Evolutionary conservation across 2,888 invertebrate species (phyloP).

Genomic region (Coelinius sp.): DNA sequence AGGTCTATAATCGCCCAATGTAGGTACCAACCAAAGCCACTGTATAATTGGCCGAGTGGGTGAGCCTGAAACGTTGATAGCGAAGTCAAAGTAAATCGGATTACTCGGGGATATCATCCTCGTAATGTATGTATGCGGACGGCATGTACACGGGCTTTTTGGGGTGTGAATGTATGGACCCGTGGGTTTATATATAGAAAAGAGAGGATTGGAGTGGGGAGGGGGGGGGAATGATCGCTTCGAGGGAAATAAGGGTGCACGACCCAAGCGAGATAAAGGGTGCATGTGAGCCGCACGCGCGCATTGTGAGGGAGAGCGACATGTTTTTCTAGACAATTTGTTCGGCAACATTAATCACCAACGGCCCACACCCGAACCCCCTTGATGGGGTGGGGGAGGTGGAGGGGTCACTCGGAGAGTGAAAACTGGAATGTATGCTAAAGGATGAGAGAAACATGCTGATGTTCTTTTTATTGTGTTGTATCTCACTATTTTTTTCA

Average conservation of each 20-base stretch:
- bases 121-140: conserved; percentile 65
- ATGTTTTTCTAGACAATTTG: conserved; percentile 74
- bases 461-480: conserved; percentile 6
- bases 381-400: conserved; percentile 32
- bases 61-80: conserved; percentile 66
- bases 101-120: conserved; percentile 69
- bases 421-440: conserved; percentile 40
- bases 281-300: conserved; percentile 51
- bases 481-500: neutral
- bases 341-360: conserved; percentile 72
- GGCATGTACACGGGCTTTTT: conserved; percentile 36
- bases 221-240: conserved; percentile 23
- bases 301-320: conserved; percentile 61
- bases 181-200: conserved; percentile 12
- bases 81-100: conserved; percentile 70
- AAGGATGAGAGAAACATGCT: conserved; percentile 44
- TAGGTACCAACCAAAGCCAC: conserved; percentile 40
- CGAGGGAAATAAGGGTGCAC: conserved; percentile 60
- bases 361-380: conserved; percentile 34
- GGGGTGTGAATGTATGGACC: conserved; percentile 27
- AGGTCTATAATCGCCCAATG: conserved; percentile 49
- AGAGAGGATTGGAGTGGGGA: conserved; percentile 24
- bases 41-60: conserved; percentile 67
- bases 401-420: conserved; percentile 26
- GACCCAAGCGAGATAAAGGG: conserved; percentile 67